Base-by-base conservation (phyloP, 2,797 vertebrate genomes). In the Gouania willdenowi region DNA sequence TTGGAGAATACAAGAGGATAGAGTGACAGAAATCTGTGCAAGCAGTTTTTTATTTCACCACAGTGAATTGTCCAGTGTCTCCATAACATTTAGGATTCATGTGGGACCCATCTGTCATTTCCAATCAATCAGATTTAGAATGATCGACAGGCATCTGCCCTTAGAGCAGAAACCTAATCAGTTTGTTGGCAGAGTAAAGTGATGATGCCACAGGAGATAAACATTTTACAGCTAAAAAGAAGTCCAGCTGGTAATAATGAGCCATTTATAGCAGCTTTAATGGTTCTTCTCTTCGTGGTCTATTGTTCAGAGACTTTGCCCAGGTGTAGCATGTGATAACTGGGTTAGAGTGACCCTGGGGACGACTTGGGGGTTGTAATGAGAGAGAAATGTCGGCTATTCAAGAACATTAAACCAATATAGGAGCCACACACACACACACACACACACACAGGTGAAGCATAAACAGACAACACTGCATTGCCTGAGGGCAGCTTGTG, bases 141-240 rank as follows among this genome's bases (percentile, higher is more conserved):
- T 52, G 41, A 55, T 51, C 72, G 79, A 79, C 77, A 55, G 45
- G 49, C 62, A 42, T 66, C 76, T 63, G 68, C 67, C 71, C 75
- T 64, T 48, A 9, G 25, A 51, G 50, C 57, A 56, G 44, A 62
- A 55, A 67, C 67, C 67, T 68, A 75, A 77, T 77, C 75, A 71
- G 46, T 56, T 62, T 43, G 33, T 71, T 71, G 41, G 41, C 42
- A 55, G 30, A 61, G 61, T 53, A 46, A 54, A 63, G 53, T 9
- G 17, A 41, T 33, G 66, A 66, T 6, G 36, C 35, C 23, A 47
- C 6, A 33, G 16, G 24, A 67, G 64, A 51, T 6, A 61, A 46
- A 60, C 24, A 10, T 37, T 41, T 41, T 25, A 34, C 1, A 2
- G 9, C 34, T 21, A 45, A 18, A 35, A 60, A 54, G 41, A 29